Evolutionary conservation across 2,113 vertebrate genomes (phyloP), one percentile per base, ranked within the genome.

Genomic region (Bufo bufo): DNA sequence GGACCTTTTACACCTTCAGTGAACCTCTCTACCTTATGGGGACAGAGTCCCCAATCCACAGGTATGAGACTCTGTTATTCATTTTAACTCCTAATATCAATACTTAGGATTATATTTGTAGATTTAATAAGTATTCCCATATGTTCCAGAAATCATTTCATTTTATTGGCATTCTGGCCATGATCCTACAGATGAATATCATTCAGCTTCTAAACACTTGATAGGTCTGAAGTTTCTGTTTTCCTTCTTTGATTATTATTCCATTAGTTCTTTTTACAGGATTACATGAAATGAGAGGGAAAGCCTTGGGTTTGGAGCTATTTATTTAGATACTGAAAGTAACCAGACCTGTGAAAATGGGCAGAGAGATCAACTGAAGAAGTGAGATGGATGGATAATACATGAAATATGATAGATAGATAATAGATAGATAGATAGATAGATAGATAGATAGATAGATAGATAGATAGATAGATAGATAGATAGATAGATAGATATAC

Each of bases 91-190:
- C 89, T 86, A 85, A 78, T 92, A 93, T 90, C 90, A 90, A 93
- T 92, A 91, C 77, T 90, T 65, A 84, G 77, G 89, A 94, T 93
- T 91, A 90, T 8, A 1, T 92, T 93, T 87, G 92, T 80, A 90
- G 19, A 45, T 89, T 86, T 92, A 91, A 10, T 94, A 94, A 95
- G 90, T 92, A 87, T 83, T 94, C 92, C 92, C 93, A 94, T 94
- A 95, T 94, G 94, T 89, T 93, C 92, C 90, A 95, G 91, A 94
- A 95, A 94, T 93, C 93, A 95, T 94, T 93, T 92, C 89, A 91
- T 90, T 93, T 92, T 94, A 93, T 92, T 94, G 91, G 92, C 86
- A 94, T 94, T 93, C 95, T 95, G 92, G 93, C 92, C 66, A 90
- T 58, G 3, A 82, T 94, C 91, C 91, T 93, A 92, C 94, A 95